Evolutionary conservation across 2,113 vertebrate genomes (phyloP).

Genomic region (Benthochromis sp.): DNA sequence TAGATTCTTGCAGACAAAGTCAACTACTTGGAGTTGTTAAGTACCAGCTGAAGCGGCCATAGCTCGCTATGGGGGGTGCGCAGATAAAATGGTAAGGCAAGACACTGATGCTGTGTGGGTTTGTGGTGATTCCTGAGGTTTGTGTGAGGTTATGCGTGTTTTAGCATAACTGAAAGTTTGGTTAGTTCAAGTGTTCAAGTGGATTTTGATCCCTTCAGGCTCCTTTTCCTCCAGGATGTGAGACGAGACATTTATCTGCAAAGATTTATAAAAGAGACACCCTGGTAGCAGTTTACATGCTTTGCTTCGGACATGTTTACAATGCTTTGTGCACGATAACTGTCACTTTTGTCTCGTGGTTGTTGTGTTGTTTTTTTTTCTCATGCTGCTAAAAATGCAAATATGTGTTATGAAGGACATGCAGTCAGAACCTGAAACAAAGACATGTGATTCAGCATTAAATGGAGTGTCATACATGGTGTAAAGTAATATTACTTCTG

Average conservation of each 20-base stretch:
- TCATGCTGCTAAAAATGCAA: not conserved
- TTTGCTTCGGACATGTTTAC: not conserved
- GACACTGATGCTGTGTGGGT: not conserved
- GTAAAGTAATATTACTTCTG: not conserved
- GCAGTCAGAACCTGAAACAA: not conserved
- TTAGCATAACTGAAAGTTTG: not conserved
- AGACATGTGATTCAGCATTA: not conserved
- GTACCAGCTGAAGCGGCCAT: not conserved
- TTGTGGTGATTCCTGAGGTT: not conserved
- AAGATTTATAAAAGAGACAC: not conserved
- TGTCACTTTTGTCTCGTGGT: not conserved
- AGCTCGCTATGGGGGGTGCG: constrained; percentile 60
- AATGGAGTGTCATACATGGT: not conserved
- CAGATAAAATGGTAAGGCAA: constrained; percentile 75
- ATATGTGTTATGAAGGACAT: not conserved
- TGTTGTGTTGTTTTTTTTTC: not conserved
- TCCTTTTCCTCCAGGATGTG: not conserved
- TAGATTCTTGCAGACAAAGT: not conserved
- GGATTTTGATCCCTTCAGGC: not conserved
- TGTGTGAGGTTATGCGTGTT: not conserved
- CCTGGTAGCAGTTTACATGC: not conserved
- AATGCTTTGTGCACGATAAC: not conserved
- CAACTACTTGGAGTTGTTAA: not conserved
- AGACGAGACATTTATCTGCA: not conserved
- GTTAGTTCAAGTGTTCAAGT: not conserved